phyloP scores from a whole-genome alignment of 1,140 invertebrate genomes.

The Bombus ignitus region DNA sequence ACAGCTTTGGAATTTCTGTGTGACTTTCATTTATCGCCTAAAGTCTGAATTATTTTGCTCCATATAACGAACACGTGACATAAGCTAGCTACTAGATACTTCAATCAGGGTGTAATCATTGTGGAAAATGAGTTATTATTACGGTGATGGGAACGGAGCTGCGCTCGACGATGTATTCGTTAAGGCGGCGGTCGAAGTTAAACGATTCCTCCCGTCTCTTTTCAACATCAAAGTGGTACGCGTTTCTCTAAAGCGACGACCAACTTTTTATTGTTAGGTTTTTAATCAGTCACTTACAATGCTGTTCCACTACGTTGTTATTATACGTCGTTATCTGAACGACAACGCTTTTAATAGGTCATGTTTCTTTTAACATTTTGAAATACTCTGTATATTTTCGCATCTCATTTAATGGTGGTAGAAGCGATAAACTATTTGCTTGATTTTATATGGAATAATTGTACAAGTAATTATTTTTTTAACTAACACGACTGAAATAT shows the following conservation, averaged over 20 bases:
- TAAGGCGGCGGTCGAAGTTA: slow-evolving; percentile 78
- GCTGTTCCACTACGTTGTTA: not conserved
- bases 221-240: slow-evolving; percentile 83
- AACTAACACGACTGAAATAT: not conserved
- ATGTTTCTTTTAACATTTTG: not conserved
- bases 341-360: not conserved
- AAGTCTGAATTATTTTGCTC: not conserved
- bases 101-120: slow-evolving; percentile 20
- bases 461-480: not conserved
- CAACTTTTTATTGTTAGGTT: too few species aligned
- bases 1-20: not conserved
- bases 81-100: too few species aligned
- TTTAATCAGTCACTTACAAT: too few species aligned
- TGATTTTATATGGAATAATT: not conserved
- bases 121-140: slow-evolving; percentile 54
- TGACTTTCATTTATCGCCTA: not conserved
- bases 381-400: not conserved
- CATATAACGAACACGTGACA: not conserved
- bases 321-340: too few species aligned
- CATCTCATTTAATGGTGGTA: not conserved
- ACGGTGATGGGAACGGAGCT: slow-evolving; percentile 28
- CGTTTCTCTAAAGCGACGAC: not conserved
- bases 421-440: not conserved
- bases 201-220: slow-evolving; percentile 79
- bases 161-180: slow-evolving; percentile 75